Evolutionary conservation across 2,797 vertebrate genomes (phyloP).

Genomic region (Rhyacichthys aspro): DNA sequence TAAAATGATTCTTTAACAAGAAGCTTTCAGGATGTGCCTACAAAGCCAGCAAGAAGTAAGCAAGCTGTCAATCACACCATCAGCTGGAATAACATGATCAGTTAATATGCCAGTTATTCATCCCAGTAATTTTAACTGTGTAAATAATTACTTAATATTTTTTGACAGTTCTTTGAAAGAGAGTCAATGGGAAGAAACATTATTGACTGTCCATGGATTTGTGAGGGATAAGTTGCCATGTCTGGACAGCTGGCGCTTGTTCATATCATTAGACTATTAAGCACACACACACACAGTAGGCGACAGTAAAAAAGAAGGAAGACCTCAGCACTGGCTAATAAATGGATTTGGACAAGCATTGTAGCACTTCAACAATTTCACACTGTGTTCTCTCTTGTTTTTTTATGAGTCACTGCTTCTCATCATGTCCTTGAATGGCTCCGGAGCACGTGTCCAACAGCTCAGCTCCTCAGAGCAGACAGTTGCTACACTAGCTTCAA

Average conservation of each 20-base stretch:
- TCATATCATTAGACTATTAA: slow-evolving; percentile 7
- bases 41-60: slow-evolving; percentile 1
- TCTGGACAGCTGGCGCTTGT: slow-evolving; percentile 21
- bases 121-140: background rate
- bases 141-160: background rate
- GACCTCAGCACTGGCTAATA: slow-evolving; percentile 28
- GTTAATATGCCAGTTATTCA: slow-evolving; percentile 6
- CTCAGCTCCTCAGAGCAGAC: slow-evolving; percentile 16
- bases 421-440: slow-evolving; percentile 55
- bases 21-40: slow-evolving; percentile 6
- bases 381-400: slow-evolving; percentile 30
- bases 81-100: background rate
- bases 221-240: slow-evolving; percentile 11
- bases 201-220: slow-evolving; percentile 13
- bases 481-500: slow-evolving; percentile 24
- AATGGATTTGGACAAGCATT: slow-evolving; percentile 26
- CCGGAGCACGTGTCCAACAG: slow-evolving; percentile 32
- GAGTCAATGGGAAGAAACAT: background rate
- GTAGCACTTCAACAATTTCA: slow-evolving; percentile 37
- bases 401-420: slow-evolving; percentile 45
- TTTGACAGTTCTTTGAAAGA: background rate
- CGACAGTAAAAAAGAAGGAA: slow-evolving; percentile 2
- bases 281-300: background rate
- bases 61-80: slow-evolving; percentile 1
- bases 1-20: background rate